Base-by-base conservation (phyloP, 2,113 vertebrate genomes). In the Hypomesus transpacificus region DNA sequence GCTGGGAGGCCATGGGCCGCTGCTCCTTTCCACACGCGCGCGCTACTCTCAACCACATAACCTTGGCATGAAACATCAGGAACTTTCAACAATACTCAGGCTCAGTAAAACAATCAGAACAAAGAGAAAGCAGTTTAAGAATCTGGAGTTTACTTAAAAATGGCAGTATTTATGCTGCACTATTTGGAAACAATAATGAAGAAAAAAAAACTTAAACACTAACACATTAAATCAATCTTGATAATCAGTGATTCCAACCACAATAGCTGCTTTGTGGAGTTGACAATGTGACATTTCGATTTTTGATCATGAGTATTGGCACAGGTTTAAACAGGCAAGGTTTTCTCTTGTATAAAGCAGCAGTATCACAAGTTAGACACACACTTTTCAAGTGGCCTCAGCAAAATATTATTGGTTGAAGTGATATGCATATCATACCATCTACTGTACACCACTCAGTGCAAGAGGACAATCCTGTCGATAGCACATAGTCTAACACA, bases 181-280 rank as follows among this genome's bases (percentile, higher is more conserved):
- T 85, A 85, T 92, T 93, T 93, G 78, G 78, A 91, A 90, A 92
- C 39, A 91, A 92, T 92, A 94, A 94, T 46, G 39, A 93, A n/a
- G n/a, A 89, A 93, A 85, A 91, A 92, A 92, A 91, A 84, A 78
- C 82, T 91, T 81, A 80, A 95, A 93, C 82, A 88, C 79, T 93
- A 93, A 94, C 92, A 94, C 39, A 82, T 89, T 90, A 72, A 80
- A 80, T 91, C 90, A 89, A 84, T 89, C 87, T 90, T 89, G 90
- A 91, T 91, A 85, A 86, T 84, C 83, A 90, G 93, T 90, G 92
- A 17, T 90, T 92, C 87, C 84, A 88, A 87, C 89, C 89, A 91
- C 89, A 90, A 89, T 87, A 87, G 84, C 80, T 88, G 76, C 80
- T 92, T 92, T 86, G 88, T 80, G 89, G 88, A 84, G 83, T 82